phyloP scores from a whole-genome alignment of 2,797 vertebrate species.

The Craterocephalus amniculus region DNA sequence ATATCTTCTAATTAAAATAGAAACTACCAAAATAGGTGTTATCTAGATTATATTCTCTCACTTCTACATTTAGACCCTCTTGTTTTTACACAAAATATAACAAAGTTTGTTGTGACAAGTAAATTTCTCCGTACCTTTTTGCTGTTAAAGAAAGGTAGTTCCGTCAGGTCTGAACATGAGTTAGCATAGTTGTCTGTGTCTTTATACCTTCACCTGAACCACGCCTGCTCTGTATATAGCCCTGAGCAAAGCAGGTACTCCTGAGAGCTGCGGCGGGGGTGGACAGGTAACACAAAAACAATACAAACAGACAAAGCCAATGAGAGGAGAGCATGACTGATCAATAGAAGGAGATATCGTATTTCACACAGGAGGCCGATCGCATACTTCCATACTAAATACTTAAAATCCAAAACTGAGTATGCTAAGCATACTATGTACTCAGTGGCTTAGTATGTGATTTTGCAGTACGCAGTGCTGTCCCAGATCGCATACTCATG shows the following conservation, averaged over 20 bases:
- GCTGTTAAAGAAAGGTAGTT: constrained; percentile 15
- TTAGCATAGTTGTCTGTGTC: constrained; percentile 10
- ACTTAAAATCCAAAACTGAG: too few species aligned
- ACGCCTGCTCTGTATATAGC: constrained; percentile 33
- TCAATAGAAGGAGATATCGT: too few species aligned
- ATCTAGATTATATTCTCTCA: not conserved
- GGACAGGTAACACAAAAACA: not conserved
- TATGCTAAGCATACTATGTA: too few species aligned
- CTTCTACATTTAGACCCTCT: not conserved
- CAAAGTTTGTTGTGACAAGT: not conserved
- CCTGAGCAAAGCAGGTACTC: not conserved
- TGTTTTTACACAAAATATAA: not conserved
- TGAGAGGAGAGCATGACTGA: too few species aligned
- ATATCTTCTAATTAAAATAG: not conserved
- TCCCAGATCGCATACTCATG: too few species aligned
- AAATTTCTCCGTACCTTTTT: constrained; percentile 47
- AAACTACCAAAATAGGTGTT: not conserved
- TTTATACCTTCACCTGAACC: constrained; percentile 27
- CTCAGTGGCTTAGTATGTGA: too few species aligned
- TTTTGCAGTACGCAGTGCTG: too few species aligned
- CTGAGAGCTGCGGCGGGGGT: not conserved
- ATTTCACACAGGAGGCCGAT: too few species aligned
- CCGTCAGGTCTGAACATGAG: constrained; percentile 64
- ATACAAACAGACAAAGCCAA: not conserved
- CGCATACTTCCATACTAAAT: too few species aligned